phyloP scores from a whole-genome alignment of 2,797 vertebrate genomes.

The Lagocephalus sceleratus region DNA sequence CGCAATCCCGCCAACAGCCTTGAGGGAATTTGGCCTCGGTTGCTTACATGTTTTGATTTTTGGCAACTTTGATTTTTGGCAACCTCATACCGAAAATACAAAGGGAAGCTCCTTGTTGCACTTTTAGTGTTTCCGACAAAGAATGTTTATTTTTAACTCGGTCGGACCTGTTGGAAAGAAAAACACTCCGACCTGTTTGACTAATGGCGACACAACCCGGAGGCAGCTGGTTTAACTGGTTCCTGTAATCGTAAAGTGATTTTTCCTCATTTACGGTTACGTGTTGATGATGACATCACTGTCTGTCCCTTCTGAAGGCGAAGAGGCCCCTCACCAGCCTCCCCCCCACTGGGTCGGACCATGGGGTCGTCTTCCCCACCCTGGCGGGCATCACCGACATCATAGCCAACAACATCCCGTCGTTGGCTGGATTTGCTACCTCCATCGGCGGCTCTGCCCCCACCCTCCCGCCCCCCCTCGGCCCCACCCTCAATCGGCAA shows the following conservation, averaged over 20 bases:
- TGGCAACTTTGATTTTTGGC: too few species aligned
- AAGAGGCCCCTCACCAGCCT: constrained; percentile 14
- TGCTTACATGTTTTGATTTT: too few species aligned
- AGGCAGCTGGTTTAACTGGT: neutral
- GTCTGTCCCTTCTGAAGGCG: constrained; percentile 23
- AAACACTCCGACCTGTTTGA: constrained; percentile 26
- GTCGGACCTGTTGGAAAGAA: constrained; percentile 16
- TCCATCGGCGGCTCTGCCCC: constrained; percentile 8
- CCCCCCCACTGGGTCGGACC: neutral
- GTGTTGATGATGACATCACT: constrained; percentile 22
- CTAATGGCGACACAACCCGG: neutral
- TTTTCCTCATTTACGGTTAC: too few species aligned
- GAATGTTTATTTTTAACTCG: neutral
- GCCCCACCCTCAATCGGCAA: constrained; percentile 12
- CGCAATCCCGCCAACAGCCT: neutral
- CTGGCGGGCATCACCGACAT: constrained; percentile 30
- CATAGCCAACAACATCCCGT: constrained; percentile 42
- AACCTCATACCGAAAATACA: too few species aligned
- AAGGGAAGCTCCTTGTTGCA: too few species aligned
- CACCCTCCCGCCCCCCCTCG: neutral
- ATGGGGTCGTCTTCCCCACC: neutral
- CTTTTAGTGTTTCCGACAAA: too few species aligned
- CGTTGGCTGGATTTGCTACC: constrained; percentile 22
- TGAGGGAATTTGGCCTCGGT: too few species aligned
- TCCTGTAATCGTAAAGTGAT: neutral